Evolutionary conservation across 2,113 vertebrate genomes (phyloP), one percentile per base, ranked within the genome.

Genomic region (Apteryx mantelli): DNA sequence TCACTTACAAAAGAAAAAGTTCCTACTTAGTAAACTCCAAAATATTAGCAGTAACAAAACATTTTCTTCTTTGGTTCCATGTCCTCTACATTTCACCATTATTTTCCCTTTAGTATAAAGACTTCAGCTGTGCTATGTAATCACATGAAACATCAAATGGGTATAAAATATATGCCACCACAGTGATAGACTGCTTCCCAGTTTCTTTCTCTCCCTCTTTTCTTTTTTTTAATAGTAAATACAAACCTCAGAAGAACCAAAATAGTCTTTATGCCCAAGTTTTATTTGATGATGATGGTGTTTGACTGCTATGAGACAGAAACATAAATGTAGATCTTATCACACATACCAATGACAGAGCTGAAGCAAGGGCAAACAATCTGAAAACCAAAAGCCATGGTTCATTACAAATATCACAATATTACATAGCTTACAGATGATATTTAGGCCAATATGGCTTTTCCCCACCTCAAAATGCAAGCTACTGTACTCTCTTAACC

Each of bases 1-100:
- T 91, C 66, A 89, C 70, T 95, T 46, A 58, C 86, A 40, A 96
- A 69, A 73, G 16, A 96, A 95, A 95, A 92, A 36, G 88, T 86
- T 34, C 74, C 88, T 93, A 89, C 71, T 55, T 46, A 78, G 60
- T 55, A 87, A 96, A 87, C 38, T 74, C 34, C 73, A 94, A 89
- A 88, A 73, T 88, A 68, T 44, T 50, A 79, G 10, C 44, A 73
- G 26, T 60, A 73, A 28, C n/a, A 85, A 89, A 82, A 76, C 4
- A n/a, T 66, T 55, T 96, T 91, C 44, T 40, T 17, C 17, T 84
- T 78, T 85, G 30, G 3, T 79, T 80, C 25, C 46, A 34, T 71
- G 66, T 73, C 66, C 69, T 91, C 42, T 50, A 28, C 9, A 58
- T 87, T 81, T 36, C 21, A 65, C 24, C 44, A 25, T 63, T 92